These are phyloP conservation scores for Gymnoscopelus braueri DNA, from an alignment of 2,797 vertebrate species.

Conservation along the genomic window DNA sequence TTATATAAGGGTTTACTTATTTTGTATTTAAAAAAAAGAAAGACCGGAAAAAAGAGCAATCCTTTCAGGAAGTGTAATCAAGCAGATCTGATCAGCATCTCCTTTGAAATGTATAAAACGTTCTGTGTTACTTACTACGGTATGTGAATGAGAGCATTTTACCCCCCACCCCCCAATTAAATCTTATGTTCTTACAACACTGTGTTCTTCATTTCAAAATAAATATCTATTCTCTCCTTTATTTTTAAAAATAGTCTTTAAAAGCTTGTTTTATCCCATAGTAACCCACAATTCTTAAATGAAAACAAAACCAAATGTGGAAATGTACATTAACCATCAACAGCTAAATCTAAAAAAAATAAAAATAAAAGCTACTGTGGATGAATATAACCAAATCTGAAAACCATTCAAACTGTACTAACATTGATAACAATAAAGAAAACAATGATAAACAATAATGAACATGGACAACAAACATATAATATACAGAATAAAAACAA, in stretches of 20 bases:
- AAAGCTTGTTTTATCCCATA: conserved; percentile 66
- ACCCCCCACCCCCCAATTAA: conserved; percentile 51
- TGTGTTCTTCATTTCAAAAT: conserved; percentile 79
- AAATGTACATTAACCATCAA: conserved; percentile 58
- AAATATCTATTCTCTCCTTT: conserved; percentile 81
- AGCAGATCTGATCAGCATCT: conserved; percentile 45
- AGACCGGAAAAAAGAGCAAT: background rate
- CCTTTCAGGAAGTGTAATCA: conserved; percentile 42
- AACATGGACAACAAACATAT: conserved; percentile 68
- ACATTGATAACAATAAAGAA: conserved; percentile 58
- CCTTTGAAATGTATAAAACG: conserved; percentile 29
- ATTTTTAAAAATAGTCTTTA: conserved; percentile 74
- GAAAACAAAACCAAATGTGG: conserved; percentile 57
- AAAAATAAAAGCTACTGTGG: conserved; percentile 51
- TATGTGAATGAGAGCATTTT: conserved; percentile 51
- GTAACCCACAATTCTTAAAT: conserved; percentile 70
- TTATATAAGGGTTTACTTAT: conserved; percentile 33
- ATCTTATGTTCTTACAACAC: conserved; percentile 67
- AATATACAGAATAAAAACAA: conserved; percentile 75
- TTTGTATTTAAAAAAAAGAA: background rate
- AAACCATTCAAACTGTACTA: conserved; percentile 68
- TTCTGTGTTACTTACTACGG: conserved; percentile 42
- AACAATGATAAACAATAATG: conserved; percentile 31
- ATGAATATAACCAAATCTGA: conserved; percentile 74
- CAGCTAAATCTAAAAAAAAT: conserved; percentile 43